phyloP scores from a whole-genome alignment of 2,113 vertebrate genomes.

The Procavia capensis region DNA sequence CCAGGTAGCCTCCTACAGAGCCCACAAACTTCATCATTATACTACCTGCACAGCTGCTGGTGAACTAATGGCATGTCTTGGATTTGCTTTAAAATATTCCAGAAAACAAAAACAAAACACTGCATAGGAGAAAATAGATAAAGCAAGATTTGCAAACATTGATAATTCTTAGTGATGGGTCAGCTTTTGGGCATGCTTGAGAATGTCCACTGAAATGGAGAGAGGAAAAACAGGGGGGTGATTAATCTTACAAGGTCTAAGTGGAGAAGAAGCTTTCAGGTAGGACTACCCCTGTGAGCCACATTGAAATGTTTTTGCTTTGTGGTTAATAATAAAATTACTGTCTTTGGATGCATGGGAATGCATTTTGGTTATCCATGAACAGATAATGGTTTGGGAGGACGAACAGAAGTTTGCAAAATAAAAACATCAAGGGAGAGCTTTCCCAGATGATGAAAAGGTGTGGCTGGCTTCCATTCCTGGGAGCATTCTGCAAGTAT shows the following conservation, averaged over 20 bases:
- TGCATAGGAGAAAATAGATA: background rate
- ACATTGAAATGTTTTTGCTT: background rate
- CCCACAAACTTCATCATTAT: background rate
- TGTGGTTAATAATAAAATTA: background rate
- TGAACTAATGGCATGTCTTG: background rate
- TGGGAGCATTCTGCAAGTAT: fast-evolving
- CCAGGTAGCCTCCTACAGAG: background rate
- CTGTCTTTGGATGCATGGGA: background rate
- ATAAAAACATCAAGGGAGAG: background rate
- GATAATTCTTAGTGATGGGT: background rate
- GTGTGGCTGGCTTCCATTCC: background rate
- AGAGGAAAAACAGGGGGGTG: background rate
- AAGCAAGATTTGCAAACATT: background rate
- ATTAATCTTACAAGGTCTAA: fast-evolving
- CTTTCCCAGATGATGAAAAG: background rate
- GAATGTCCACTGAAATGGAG: background rate
- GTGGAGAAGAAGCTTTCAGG: background rate
- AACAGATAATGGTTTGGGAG: background rate
- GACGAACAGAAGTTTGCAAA: background rate
- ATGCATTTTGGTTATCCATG: background rate
- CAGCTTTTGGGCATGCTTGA: background rate
- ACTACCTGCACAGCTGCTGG: background rate
- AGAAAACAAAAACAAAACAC: background rate
- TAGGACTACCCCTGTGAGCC: too few species aligned
- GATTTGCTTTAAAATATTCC: background rate